Base-by-base conservation (phyloP, 1,140 invertebrate species). In the Drosophila ohnishii region DNA sequence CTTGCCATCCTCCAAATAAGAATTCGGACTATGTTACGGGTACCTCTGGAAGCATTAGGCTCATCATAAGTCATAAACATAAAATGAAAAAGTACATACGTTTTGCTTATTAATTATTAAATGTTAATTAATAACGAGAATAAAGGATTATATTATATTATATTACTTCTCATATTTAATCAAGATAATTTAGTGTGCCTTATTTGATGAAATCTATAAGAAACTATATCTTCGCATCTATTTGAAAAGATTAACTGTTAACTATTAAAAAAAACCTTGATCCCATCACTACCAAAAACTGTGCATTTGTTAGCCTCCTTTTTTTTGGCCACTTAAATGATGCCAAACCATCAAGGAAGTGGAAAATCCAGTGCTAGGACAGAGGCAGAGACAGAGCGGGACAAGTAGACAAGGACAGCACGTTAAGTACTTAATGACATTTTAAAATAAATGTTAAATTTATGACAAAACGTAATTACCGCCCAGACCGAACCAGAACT, bases 391-490 rank as follows among this genome's bases (percentile, higher is more conserved):
- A 30, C 13, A 16, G 6, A 39, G 28, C 11, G 8, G 1, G 16
- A 22, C 16, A 14, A 32, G 7, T 16, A 48, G 67, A 48, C 45
- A 48, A 70, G 14, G 50, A 45, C 34, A 22, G 69, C 40, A 47
- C 13, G 56, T 73, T 72, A 71, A 73, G 67, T 69, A 75, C 67
- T 88, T 88, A 87, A 88, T 87, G 86, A 80, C 76, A 83, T 87
- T 83, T 88, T 87, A 83, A 86, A 75, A 86, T 87, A 87, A 87
- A 88, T 88, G 76, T 70, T 79, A 65, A 83, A 83, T 87, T 87
- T 87, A 87, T 87, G 72, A 62, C 79, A 78, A 83, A 87, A 88
- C 76, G 84, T 87, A 87, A 87, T 87, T 87, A 87, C 84, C 76
- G 44, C 7, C 40, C 70, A 61, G 51, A 59, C 44, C 47, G 35